These are phyloP conservation scores for Paramormyrops kingsleyae DNA, from an alignment of 2,113 vertebrate species.

Conservation along the genomic window DNA sequence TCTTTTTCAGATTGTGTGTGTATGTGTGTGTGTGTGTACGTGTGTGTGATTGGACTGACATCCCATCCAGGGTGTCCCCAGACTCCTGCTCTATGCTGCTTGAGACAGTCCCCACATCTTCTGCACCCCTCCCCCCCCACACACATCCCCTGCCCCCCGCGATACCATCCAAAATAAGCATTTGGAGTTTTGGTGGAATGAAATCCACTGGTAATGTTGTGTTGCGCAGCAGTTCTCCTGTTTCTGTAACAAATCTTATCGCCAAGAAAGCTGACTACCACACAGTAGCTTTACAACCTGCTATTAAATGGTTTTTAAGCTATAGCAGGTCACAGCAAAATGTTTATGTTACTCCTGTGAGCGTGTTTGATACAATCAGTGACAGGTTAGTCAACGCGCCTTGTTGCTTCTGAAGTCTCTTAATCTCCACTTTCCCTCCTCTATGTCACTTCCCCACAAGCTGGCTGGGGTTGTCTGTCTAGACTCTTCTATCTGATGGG, in stretches of 20 bases:
- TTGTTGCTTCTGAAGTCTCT: conserved; percentile 51
- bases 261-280: not conserved
- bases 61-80: not conserved
- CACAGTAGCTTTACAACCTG: not conserved
- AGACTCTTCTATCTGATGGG: conserved; percentile 50
- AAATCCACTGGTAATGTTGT: not conserved
- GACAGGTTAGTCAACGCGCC: conserved; percentile 55
- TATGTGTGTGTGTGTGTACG: not conserved
- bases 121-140: not conserved
- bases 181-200: not conserved
- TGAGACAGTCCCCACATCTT: not conserved
- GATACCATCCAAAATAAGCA: not conserved
- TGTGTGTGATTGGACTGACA: not conserved
- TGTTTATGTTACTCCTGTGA: not conserved
- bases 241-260: not conserved
- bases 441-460: conserved; percentile 44
- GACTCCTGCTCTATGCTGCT: not conserved
- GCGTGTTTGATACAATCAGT: not conserved
- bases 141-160: too few species aligned
- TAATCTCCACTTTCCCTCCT: conserved; percentile 64
- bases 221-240: not conserved
- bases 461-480: conserved; percentile 50
- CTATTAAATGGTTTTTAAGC: not conserved
- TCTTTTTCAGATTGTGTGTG: not conserved
- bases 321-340: not conserved